These are phyloP conservation scores for Himalopsyche tibetana DNA, from an alignment of 2,888 invertebrate species.

Conservation along the genomic window DNA sequence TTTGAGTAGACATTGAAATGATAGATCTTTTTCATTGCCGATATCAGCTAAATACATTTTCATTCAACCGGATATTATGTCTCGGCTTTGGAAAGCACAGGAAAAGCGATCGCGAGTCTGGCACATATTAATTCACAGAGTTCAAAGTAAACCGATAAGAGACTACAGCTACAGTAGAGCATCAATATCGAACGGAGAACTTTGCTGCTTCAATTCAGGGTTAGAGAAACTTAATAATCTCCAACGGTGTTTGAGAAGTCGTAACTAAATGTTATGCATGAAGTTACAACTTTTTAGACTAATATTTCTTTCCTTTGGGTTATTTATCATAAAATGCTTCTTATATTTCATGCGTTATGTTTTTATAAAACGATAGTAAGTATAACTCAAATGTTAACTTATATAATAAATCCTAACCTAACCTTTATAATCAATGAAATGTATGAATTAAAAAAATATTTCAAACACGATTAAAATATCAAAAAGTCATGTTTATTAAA, in stretches of 20 bases:
- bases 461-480: too few species aligned
- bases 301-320: too few species aligned
- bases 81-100: background rate
- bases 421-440: too few species aligned
- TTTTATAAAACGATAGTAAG: too few species aligned
- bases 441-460: too few species aligned
- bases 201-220: background rate
- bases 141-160: constrained; percentile 2
- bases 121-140: constrained; percentile 20
- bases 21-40: background rate
- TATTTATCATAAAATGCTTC: too few species aligned
- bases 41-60: background rate
- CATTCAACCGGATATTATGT: constrained; percentile 33
- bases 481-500: too few species aligned
- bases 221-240: background rate
- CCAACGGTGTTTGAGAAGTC: background rate
- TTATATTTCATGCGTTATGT: too few species aligned
- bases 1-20: background rate
- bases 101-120: background rate
- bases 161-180: background rate
- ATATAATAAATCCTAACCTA: too few species aligned
- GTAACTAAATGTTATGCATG: too few species aligned
- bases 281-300: too few species aligned
- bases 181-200: background rate
- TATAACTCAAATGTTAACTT: too few species aligned